Percentiles rank a stretch among this genome's conserved stretches.
Evolutionary conservation across 2,888 invertebrate genomes (phyloP).

Genomic region (Parelbella ahira): DNA sequence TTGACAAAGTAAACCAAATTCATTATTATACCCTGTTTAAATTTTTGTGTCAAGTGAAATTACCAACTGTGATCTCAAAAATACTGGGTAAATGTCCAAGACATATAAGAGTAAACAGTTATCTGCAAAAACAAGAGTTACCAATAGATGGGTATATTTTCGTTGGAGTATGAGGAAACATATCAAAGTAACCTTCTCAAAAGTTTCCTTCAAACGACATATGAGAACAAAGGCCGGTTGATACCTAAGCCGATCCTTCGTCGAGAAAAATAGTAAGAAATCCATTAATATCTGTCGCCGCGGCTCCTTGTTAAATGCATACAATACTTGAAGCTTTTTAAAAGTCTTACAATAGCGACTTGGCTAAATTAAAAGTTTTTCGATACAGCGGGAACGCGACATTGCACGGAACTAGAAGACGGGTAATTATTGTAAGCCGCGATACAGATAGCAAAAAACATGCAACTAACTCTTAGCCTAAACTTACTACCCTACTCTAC

Average conservation of each 20-base stretch:
- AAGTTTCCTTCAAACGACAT: slow-evolving; percentile 34
- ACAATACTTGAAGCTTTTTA: slow-evolving; percentile 80
- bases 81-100: too few species aligned
- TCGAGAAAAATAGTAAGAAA: slow-evolving; percentile 77
- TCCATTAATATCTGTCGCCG: slow-evolving; percentile 76
- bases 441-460: slow-evolving; percentile 41
- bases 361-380: slow-evolving; percentile 81
- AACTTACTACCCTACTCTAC: too few species aligned
- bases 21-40: too few species aligned
- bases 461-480: too few species aligned
- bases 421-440: slow-evolving; percentile 67
- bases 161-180: slow-evolving; percentile 15
- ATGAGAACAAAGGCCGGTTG: slow-evolving; percentile 60
- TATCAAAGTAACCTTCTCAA: slow-evolving; percentile 17
- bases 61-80: too few species aligned
- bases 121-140: too few species aligned
- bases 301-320: slow-evolving; percentile 79
- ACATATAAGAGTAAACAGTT: too few species aligned
- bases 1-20: too few species aligned
- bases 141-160: background rate
- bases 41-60: too few species aligned
- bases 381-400: slow-evolving; percentile 73
- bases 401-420: slow-evolving; percentile 73
- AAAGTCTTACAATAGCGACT: slow-evolving; percentile 76
- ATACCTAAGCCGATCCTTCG: slow-evolving; percentile 72